Evolutionary conservation across 1,140 invertebrate species (phyloP).

Genomic region (Drosophila kepulauana): DNA sequence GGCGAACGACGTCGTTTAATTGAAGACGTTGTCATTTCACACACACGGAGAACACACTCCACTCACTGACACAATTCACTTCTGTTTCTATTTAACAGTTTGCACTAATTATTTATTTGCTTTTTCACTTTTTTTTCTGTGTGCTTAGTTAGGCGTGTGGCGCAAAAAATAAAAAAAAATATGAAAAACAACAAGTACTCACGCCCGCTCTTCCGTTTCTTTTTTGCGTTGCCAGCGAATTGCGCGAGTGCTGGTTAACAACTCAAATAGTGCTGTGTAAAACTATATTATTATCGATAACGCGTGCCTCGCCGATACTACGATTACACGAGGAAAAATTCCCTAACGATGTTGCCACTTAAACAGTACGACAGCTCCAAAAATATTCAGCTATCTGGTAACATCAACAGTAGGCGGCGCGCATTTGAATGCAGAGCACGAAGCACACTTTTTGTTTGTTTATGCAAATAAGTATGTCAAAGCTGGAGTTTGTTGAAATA

Average conservation of each 20-base stretch:
- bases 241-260: slow-evolving; percentile 30
- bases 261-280: slow-evolving; percentile 27
- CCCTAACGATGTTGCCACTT: not conserved
- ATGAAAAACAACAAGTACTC: slow-evolving; percentile 34
- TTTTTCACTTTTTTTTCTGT: slow-evolving; percentile 22
- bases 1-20: slow-evolving; percentile 53
- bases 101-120: not conserved
- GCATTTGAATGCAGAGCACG: not conserved
- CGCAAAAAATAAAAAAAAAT: slow-evolving; percentile 42
- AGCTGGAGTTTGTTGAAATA: not conserved
- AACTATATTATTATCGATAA: slow-evolving; percentile 15
- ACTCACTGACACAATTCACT: no score
- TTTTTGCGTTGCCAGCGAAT: slow-evolving; percentile 40
- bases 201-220: slow-evolving; percentile 45
- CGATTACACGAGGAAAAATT: not conserved
- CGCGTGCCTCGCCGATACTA: not conserved
- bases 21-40: slow-evolving; percentile 67
- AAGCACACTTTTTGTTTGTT: no score
- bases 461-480: not conserved
- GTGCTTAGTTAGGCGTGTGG: slow-evolving; percentile 26
- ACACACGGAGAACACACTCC: slow-evolving; percentile 12
- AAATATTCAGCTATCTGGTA: slow-evolving; percentile 20
- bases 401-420: slow-evolving; percentile 1
- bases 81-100: not conserved
- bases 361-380: not conserved